Evolutionary conservation across 2,888 invertebrate genomes (phyloP).

Genomic region (Xestoiulus laeticollis): DNA sequence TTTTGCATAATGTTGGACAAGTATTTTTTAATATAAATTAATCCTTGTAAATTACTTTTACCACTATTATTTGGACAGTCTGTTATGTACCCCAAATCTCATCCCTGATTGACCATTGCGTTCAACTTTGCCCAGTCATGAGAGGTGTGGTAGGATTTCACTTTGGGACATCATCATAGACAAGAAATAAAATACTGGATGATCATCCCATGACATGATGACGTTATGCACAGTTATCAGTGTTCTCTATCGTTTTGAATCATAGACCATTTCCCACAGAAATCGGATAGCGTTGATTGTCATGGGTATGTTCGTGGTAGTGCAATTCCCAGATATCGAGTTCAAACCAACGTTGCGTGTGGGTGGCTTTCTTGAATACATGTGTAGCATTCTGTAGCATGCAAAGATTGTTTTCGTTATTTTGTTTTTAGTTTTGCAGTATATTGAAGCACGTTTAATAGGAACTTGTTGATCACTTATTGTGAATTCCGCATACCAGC

Average conservation of each 20-base stretch:
- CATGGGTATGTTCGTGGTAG: neutral
- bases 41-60: too few relatives aligned
- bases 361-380: neutral
- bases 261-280: neutral
- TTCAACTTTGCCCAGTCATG: too few relatives aligned
- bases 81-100: too few relatives aligned
- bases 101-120: too few relatives aligned
- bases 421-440: neutral
- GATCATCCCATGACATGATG: too few relatives aligned
- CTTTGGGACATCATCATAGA: too few relatives aligned
- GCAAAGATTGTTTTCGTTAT: neutral
- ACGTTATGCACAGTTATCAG: too few relatives aligned
- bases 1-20: too few relatives aligned
- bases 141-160: too few relatives aligned
- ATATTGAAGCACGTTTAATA: neutral
- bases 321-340: neutral
- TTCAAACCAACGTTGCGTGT: neutral
- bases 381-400: neutral
- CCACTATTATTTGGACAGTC: too few relatives aligned
- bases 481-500: neutral
- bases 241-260: neutral
- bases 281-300: conserved; percentile 17
- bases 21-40: too few relatives aligned
- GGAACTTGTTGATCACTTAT: neutral
- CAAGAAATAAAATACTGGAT: too few relatives aligned